phyloP scores from a whole-genome alignment of 2,113 vertebrate genomes.

The Trichechus manatus region DNA sequence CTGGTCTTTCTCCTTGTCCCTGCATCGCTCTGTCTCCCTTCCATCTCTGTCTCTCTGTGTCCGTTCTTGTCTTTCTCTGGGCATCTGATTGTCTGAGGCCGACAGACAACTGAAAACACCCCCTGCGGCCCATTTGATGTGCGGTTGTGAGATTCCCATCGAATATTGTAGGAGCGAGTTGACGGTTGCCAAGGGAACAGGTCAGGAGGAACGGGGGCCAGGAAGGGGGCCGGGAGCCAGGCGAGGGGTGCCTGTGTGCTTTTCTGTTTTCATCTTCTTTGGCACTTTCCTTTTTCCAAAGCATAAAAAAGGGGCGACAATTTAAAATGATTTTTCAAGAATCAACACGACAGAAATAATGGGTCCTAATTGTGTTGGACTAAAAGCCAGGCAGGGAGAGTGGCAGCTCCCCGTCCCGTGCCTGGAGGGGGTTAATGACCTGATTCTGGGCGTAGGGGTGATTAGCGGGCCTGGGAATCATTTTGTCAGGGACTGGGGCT shows the following conservation, averaged over 20 bases:
- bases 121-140: constrained; percentile 77
- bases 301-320: constrained; percentile 76
- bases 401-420: neutral
- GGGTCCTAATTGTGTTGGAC: constrained; percentile 72
- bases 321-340: constrained; percentile 82
- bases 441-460: constrained; percentile 42
- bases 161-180: constrained; percentile 85
- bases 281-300: constrained; percentile 83
- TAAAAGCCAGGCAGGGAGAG: constrained; percentile 70
- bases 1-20: neutral
- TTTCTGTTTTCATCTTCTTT: constrained; percentile 86
- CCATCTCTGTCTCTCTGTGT: neutral
- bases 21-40: neutral
- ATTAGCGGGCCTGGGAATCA: constrained; percentile 24
- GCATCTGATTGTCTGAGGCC: neutral
- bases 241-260: constrained; percentile 74
- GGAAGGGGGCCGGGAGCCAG: constrained; percentile 35
- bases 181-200: constrained; percentile 90
- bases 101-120: constrained; percentile 37
- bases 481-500: neutral
- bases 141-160: constrained; percentile 87
- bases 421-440: constrained; percentile 70
- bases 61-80: neutral
- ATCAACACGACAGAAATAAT: constrained; percentile 81
- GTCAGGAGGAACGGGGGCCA: constrained; percentile 71